phyloP scores from a whole-genome alignment of 2,888 invertebrate species.

The Thalpophila matura region DNA sequence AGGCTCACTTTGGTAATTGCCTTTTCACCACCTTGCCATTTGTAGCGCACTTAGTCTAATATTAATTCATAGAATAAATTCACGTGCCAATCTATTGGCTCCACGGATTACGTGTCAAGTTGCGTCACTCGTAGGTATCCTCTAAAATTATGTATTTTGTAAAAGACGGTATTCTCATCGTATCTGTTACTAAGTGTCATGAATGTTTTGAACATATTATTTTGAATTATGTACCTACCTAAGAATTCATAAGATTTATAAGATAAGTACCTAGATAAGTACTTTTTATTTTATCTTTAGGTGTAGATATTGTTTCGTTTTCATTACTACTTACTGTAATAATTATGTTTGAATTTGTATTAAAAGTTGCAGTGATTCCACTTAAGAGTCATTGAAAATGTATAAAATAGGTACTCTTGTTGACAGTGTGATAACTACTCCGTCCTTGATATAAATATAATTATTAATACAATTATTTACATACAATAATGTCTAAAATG shows the following conservation, averaged over 20 bases:
- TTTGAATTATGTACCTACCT: background rate
- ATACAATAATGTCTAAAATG: too few species aligned
- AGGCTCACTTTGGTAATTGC: background rate
- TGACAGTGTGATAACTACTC: slow-evolving; percentile 11
- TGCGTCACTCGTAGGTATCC: too few species aligned
- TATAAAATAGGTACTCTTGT: background rate
- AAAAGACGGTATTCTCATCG: background rate
- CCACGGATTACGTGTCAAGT: too few species aligned
- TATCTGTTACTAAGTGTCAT: background rate
- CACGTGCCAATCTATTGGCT: too few species aligned
- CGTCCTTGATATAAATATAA: slow-evolving; percentile 11
- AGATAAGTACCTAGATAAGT: background rate
- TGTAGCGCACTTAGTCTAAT: background rate
- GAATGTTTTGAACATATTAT: background rate
- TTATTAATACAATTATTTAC: too few species aligned
- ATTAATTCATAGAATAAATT: slow-evolving; percentile 6
- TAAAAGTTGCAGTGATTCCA: too few species aligned
- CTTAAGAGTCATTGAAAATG: background rate
- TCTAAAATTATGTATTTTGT: too few species aligned
- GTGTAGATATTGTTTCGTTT: slow-evolving; percentile 12
- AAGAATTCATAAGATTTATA: background rate
- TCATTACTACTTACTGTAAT: background rate
- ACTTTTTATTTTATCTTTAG: background rate
- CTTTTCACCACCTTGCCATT: slow-evolving; percentile 14
- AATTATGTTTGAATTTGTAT: background rate